phyloP scores from a whole-genome alignment of 2,888 invertebrate genomes.

The Pammene fasciana region DNA sequence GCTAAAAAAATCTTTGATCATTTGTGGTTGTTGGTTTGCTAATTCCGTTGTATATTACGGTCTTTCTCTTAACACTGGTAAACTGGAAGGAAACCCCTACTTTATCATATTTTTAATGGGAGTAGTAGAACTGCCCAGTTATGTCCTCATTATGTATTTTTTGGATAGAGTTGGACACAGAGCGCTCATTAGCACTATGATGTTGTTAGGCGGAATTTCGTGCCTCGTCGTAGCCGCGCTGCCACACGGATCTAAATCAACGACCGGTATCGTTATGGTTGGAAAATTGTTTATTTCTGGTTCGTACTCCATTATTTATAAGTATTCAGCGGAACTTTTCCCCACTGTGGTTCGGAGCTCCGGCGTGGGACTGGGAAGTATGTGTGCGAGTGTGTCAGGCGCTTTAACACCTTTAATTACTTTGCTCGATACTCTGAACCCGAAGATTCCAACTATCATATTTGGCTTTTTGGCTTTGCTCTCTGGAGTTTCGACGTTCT shows the following conservation, averaged over 20 bases:
- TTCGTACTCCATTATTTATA: conserved; percentile 93
- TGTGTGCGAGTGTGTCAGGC: conserved; percentile 92
- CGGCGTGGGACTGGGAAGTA: conserved; percentile 91
- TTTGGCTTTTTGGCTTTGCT: conserved; percentile 89
- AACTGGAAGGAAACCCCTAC: conserved; percentile 90
- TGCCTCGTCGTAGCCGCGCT: conserved; percentile 89
- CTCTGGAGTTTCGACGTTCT: conserved; percentile 88
- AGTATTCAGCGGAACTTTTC: conserved; percentile 93
- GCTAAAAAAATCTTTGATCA: conserved; percentile 89
- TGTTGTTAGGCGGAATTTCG: conserved; percentile 90
- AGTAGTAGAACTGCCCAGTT: conserved; percentile 91
- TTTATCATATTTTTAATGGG: conserved; percentile 90
- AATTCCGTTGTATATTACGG: conserved; percentile 94
- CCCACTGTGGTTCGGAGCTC: conserved; percentile 94
- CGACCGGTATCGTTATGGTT: conserved; percentile 87
- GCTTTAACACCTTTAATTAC: conserved; percentile 91
- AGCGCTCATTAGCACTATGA: conserved; percentile 88
- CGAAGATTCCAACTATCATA: conserved; percentile 89
- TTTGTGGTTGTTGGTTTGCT: conserved; percentile 93
- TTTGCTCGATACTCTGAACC: conserved; percentile 89
- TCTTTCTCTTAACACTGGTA: conserved; percentile 90
- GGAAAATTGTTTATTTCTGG: conserved; percentile 93
- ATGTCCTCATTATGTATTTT: conserved; percentile 87
- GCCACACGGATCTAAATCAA: conserved; percentile 84
- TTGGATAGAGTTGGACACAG: conserved; percentile 90